Base-by-base conservation (phyloP, 2,888 invertebrate species). In the Elmis aenea region DNA sequence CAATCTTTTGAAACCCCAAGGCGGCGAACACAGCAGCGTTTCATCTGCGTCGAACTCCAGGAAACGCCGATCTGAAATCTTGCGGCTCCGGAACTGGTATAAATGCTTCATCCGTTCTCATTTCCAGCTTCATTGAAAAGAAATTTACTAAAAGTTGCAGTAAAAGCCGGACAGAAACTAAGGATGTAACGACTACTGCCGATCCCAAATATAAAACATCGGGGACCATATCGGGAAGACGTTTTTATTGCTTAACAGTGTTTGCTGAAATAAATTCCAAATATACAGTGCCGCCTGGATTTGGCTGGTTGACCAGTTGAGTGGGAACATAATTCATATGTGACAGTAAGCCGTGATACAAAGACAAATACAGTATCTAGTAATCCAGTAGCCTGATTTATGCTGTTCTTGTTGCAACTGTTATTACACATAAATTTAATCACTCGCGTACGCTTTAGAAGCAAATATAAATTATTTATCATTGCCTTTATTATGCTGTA, bases 281-380 rank as follows among this genome's bases (percentile, higher is more conserved):
- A 45, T 48, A 40, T 43, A 41, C 36, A 36, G 38, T 24, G 32
- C 25, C 38, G 40, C 33, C 31, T 45, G 44, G 39, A 45, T 46
- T 46, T 46, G 32, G 40, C 38, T 43, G 43, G 33, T 43, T 37
- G 26, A 22, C 43, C 33, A 30, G 38, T 39, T 26, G 37, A 44
- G 45, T 46, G n/a, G 40, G 41, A 26, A 12, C 37, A 39, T 47
- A 47, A 47, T 42, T 47, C 47, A 45, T 47, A 39, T 45, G 40
- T 44, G 47, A 47, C 45, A 38, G 37, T 45, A 37, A 47, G 45
- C 42, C 29, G 38, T 31, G 33, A 25, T 38, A 40, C 40, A 40
- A 45, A 42, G 45, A 47, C 40, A 47, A 45, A 47, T 42, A 47
- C 40, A 45, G 39, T 46, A 33, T 32, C 38, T 41, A 41, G 43